A percentile compares a stretch with the other conserved stretches of the same genome.
Conservation (phyloP, 1,140 invertebrate species). For the Leguminivora glycinivorella region DNA sequence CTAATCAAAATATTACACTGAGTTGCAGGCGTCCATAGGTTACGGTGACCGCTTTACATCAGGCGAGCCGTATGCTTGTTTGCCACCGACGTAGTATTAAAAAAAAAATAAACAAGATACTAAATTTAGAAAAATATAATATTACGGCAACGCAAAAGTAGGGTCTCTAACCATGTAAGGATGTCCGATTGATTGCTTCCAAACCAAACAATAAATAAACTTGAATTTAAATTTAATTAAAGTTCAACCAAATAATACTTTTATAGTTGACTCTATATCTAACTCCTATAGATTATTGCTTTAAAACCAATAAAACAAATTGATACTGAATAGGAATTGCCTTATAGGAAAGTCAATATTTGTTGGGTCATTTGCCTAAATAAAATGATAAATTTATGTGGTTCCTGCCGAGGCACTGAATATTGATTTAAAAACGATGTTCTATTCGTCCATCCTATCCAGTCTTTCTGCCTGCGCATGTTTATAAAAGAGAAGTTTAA, state of each 20-base stretch:
- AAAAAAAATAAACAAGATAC: too few relatives aligned
- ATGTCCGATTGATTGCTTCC: neutral
- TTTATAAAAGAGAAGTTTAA: neutral
- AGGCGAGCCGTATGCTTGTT: too few relatives aligned
- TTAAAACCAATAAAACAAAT: constrained; percentile 48
- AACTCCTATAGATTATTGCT: constrained; percentile 46
- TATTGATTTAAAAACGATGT: constrained; percentile 44
- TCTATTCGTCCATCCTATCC: constrained; percentile 30
- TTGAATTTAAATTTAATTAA: constrained; percentile 60
- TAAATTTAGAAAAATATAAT: too few relatives aligned
- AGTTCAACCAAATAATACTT: constrained; percentile 53
- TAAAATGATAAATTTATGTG: constrained; percentile 50
- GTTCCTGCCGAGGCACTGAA: constrained; percentile 36
- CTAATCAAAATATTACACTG: too few relatives aligned
- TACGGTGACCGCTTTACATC: too few relatives aligned
- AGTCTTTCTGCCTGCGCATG: neutral
- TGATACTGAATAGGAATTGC: constrained; percentile 59
- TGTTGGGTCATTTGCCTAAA: constrained; percentile 41
- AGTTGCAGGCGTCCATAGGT: too few relatives aligned
- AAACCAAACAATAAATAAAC: constrained; percentile 40
- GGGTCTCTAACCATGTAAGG: neutral
- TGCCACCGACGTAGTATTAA: too few relatives aligned
- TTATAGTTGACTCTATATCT: constrained; percentile 49
- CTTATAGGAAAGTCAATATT: constrained; percentile 47
- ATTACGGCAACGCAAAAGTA: too few relatives aligned